These are phyloP conservation scores for Drosophila sp. DNA, from an alignment of 1,140 invertebrate genomes.

Conservation along the genomic window DNA sequence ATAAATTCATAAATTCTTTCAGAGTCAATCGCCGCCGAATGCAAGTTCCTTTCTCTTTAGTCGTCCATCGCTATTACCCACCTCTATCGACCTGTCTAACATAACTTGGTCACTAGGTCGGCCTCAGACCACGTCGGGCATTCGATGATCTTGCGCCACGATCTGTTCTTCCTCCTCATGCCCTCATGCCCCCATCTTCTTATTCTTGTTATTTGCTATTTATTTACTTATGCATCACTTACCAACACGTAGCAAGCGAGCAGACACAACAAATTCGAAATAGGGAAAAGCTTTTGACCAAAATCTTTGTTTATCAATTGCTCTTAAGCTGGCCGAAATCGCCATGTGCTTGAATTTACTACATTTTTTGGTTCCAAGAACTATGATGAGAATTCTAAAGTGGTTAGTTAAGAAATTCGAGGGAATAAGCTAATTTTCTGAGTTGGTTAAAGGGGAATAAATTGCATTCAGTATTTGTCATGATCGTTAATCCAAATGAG, in stretches of 20 bases:
- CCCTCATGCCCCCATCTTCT: constrained; percentile 2
- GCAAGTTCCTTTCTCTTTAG: constrained; percentile 68
- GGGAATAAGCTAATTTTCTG: not conserved
- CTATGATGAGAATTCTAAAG: not conserved
- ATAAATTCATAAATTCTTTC: constrained; percentile 70
- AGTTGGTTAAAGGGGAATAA: constrained; percentile 4
- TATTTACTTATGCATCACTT: constrained; percentile 72
- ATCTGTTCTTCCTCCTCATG: constrained; percentile 41
- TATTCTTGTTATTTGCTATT: constrained; percentile 50
- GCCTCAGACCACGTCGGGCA: constrained; percentile 61
- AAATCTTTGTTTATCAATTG: constrained; percentile 41
- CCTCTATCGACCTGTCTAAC: constrained; percentile 54
- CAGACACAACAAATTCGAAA: constrained; percentile 6
- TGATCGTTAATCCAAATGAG: not conserved
- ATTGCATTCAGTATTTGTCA: not conserved
- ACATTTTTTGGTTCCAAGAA: constrained; percentile 17
- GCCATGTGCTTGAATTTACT: constrained; percentile 35
- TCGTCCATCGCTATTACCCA: constrained; percentile 31
- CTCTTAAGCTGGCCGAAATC: constrained; percentile 21
- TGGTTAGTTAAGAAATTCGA: not conserved
- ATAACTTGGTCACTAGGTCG: constrained; percentile 79
- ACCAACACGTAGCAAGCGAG: constrained; percentile 41
- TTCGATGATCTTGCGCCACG: constrained; percentile 59
- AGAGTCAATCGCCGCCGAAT: constrained; percentile 57
- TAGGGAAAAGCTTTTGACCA: constrained; percentile 15